Evolutionary conservation across 1,140 invertebrate genomes (phyloP), one percentile per base, ranked within the genome.

Genomic region (Teleopsis dalmanni): DNA sequence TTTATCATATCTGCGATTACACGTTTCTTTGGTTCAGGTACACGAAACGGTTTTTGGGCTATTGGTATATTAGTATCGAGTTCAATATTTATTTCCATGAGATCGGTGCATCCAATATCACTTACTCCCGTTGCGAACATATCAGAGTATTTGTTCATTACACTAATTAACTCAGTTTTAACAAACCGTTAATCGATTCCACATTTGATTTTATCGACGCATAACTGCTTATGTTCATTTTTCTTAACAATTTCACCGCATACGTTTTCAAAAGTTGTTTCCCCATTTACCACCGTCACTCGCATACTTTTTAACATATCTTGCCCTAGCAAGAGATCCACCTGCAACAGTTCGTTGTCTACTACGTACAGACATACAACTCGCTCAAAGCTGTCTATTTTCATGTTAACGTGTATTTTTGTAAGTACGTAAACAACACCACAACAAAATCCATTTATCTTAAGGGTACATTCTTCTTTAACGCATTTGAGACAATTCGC

Each of bases 251-350:
- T n/a, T n/a, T n/a, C n/a, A n/a, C n/a, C n/a, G n/a, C n/a, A n/a
- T n/a, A n/a, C n/a, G n/a, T n/a, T n/a, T n/a, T n/a, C n/a, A n/a
- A n/a, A n/a, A n/a, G n/a, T n/a, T n/a, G n/a, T n/a, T n/a, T n/a
- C n/a, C n/a, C n/a, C n/a, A n/a, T n/a, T n/a, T n/a, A n/a, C n/a
- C n/a, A n/a, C n/a, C n/a, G n/a, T n/a, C n/a, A n/a, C n/a, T n/a
- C n/a, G n/a, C n/a, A n/a, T n/a, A n/a, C n/a, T n/a, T n/a, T n/a
- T n/a, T n/a, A n/a, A n/a, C 5, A 48, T 6, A 13, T 55, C 42
- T 7, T 53, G 48, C 1, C 50, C 45, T 21, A 57, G 18, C 16
- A 57, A 13, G 2, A 51, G 29, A 11, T 53, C 33, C n/a, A 38
- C 23, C 38, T 35, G 3, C 14, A 41, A 41, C 4, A 48, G 19